Evolutionary conservation across 2,888 invertebrate genomes (phyloP).

Genomic region (Pharmacophagus antenor): DNA sequence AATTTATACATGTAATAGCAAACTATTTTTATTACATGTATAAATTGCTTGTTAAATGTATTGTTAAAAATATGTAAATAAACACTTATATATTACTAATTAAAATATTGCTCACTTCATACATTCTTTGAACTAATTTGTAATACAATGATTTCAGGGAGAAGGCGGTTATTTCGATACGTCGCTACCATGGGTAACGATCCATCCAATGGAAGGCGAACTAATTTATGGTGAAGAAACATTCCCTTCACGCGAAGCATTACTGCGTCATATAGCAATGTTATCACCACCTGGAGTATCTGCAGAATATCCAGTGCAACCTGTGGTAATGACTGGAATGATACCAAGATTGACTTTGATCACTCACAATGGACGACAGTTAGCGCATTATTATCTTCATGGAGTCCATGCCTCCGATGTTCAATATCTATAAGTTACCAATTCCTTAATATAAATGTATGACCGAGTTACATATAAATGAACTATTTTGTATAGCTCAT

Average conservation of each 20-base stretch:
- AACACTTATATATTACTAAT: not conserved
- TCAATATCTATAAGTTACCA: conserved; percentile 47
- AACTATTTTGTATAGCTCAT: not conserved
- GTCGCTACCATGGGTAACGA: conserved; percentile 47
- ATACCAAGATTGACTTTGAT: conserved; percentile 49
- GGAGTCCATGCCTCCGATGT: conserved; percentile 47
- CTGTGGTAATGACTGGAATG: conserved; percentile 44
- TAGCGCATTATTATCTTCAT: conserved; percentile 55
- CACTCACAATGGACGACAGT: conserved; percentile 50
- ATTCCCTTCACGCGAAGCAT: conserved; percentile 51
- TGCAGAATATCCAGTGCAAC: conserved; percentile 36
- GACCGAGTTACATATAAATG: not conserved
- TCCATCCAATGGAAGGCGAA: conserved; percentile 40
- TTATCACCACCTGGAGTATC: conserved; percentile 43
- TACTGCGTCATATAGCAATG: conserved; percentile 43
- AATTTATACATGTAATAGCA: too few relatives aligned
- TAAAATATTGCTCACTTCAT: too few relatives aligned
- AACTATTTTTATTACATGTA: too few relatives aligned
- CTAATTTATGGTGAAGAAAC: conserved; percentile 53
- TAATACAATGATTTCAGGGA: conserved; percentile 54
- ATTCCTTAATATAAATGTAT: too few relatives aligned
- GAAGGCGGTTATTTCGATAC: conserved; percentile 72
- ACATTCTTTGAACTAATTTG: too few relatives aligned
- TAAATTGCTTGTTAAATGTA: too few relatives aligned
- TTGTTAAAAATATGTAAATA: too few relatives aligned